These are phyloP conservation scores for Dicerorhinus sumatrensis DNA, from an alignment of 2,113 vertebrate genomes.

Conservation along the genomic window DNA sequence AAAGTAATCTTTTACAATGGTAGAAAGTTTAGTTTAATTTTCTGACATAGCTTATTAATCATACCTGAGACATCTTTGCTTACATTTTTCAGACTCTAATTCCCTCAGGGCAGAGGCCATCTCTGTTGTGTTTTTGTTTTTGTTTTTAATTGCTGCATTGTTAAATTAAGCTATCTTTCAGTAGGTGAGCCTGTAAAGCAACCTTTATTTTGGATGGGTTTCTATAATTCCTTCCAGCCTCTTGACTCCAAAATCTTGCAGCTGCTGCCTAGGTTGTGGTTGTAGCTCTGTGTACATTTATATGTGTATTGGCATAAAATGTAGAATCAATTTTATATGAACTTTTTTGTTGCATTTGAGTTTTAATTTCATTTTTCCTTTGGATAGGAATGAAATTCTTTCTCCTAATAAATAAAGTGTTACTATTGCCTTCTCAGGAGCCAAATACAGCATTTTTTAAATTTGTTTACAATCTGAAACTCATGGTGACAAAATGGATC, in stretches of 20 bases:
- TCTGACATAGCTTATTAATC: constrained; percentile 49
- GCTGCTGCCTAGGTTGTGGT: neutral
- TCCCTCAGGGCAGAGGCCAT: neutral
- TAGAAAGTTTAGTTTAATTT: constrained; percentile 32
- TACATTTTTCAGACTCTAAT: constrained; percentile 52
- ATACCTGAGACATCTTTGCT: neutral
- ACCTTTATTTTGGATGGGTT: constrained; percentile 27
- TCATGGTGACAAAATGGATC: constrained; percentile 59
- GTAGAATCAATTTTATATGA: neutral
- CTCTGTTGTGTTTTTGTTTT: neutral
- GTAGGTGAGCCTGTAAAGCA: neutral
- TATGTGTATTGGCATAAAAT: neutral
- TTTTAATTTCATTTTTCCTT: constrained; percentile 69
- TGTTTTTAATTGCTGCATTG: neutral
- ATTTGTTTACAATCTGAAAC: constrained; percentile 67
- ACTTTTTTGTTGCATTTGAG: constrained; percentile 26
- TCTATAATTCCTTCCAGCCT: constrained; percentile 41
- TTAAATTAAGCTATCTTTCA: neutral
- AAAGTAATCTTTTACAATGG: neutral
- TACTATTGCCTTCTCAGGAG: constrained; percentile 41
- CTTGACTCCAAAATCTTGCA: constrained; percentile 10
- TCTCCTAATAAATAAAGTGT: neutral
- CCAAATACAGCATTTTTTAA: constrained; percentile 57
- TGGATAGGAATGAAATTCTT: constrained; percentile 39
- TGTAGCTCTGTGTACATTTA: neutral